These are phyloP conservation scores for Sarcophaga rosellei DNA, from an alignment of 2,888 invertebrate species.

Conservation along the genomic window DNA sequence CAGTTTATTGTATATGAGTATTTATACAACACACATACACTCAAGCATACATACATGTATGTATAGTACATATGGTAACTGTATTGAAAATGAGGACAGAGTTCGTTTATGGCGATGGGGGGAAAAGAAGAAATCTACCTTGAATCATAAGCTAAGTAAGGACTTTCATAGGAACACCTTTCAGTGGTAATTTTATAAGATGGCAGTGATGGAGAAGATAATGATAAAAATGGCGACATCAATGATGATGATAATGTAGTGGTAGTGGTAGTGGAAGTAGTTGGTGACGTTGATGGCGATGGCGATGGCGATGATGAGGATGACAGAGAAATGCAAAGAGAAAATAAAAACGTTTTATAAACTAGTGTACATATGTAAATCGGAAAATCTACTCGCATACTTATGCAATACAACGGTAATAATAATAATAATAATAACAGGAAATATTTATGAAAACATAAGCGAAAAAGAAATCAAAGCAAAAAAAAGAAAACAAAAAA, in stretches of 20 bases:
- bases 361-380: not conserved
- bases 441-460: constrained; percentile 50
- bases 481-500: constrained; percentile 22
- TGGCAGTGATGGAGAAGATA: constrained; percentile 34
- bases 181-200: constrained; percentile 59
- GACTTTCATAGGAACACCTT: constrained; percentile 80
- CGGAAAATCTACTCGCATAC: not conserved
- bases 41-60: not conserved
- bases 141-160: constrained; percentile 79
- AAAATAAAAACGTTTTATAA: constrained; percentile 18
- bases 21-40: not conserved
- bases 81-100: not conserved
- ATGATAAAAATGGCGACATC: constrained; percentile 18
- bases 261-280: not conserved
- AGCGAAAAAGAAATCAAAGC: constrained; percentile 53
- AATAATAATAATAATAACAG: constrained; percentile 38
- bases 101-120: not conserved
- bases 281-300: constrained; percentile 13
- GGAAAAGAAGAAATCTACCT: constrained; percentile 75
- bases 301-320: constrained; percentile 33
- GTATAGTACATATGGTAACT: not conserved
- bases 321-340: constrained; percentile 61
- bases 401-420: constrained; percentile 44
- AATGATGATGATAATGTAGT: constrained; percentile 42
- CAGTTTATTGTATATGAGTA: not conserved